phyloP scores from a whole-genome alignment of 2,888 invertebrate genomes.

The Enchytraeus crypticus region DNA sequence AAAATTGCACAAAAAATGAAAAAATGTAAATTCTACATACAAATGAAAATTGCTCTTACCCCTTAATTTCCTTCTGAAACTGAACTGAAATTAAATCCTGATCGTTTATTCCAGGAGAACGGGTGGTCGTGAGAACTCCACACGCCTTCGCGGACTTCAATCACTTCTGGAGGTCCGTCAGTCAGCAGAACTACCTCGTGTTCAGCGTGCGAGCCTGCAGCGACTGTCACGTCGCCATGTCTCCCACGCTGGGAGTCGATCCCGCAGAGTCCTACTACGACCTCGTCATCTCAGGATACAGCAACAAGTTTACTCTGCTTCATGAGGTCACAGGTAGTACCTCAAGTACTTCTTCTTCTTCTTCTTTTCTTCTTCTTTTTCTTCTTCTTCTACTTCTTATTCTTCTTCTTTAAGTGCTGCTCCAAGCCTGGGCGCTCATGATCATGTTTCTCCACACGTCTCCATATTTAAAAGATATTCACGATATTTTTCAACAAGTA shows the following conservation, averaged over 20 bases:
- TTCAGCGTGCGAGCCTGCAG: slow-evolving; percentile 15
- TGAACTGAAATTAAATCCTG: no score
- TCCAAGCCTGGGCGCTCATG: no score
- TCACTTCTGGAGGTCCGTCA: slow-evolving; percentile 7
- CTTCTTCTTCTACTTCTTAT: not conserved
- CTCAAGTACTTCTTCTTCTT: not conserved
- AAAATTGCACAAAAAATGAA: no score
- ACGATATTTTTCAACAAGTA: no score
- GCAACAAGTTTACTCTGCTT: slow-evolving; percentile 1
- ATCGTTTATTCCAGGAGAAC: no score
- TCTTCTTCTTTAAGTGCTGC: no score
- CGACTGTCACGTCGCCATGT: slow-evolving; percentile 14
- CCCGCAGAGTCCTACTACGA: slow-evolving; percentile 2
- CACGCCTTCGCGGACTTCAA: not conserved
- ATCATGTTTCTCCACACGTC: no score
- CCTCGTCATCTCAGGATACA: slow-evolving; percentile 7
- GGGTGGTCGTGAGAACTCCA: not conserved
- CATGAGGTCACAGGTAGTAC: not conserved
- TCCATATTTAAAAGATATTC: no score
- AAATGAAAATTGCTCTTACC: no score
- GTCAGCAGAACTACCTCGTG: slow-evolving; percentile 4
- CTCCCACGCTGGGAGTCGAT: slow-evolving; percentile 10
- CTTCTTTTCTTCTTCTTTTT: not conserved
- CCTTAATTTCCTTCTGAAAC: no score
- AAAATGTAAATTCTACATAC: no score